Conservation (phyloP, 2,113 vertebrate species). For the Carassius gibelio region DNA sequence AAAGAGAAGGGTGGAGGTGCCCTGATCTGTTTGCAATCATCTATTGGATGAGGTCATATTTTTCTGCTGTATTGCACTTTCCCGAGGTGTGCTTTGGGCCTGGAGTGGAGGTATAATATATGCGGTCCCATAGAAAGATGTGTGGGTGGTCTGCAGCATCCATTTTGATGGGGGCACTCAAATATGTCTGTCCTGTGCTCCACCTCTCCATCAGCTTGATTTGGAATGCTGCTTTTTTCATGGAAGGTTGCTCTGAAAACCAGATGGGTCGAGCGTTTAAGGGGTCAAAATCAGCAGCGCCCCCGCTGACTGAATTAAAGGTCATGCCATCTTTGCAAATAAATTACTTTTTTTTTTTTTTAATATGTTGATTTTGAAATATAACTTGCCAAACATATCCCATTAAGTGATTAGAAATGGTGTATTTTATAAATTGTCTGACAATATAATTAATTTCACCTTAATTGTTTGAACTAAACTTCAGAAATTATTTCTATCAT, state of each 20-base stretch:
- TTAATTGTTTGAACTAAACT: background rate
- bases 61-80: slow-evolving; percentile 51
- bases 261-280: slow-evolving; percentile 38
- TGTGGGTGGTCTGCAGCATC: slow-evolving; percentile 62
- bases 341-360: background rate
- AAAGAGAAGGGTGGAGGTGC: slow-evolving; percentile 24
- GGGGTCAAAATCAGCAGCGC: background rate
- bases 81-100: slow-evolving; percentile 55
- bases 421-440: background rate
- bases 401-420: background rate
- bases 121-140: slow-evolving; percentile 56
- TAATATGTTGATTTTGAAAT: background rate
- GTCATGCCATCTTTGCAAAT: background rate
- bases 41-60: slow-evolving; percentile 66
- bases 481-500: background rate
- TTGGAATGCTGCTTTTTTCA: slow-evolving; percentile 45
- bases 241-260: slow-evolving; percentile 16
- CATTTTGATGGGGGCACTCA: slow-evolving; percentile 50
- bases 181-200: slow-evolving; percentile 52
- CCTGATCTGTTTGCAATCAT: slow-evolving; percentile 67
- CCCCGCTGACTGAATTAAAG: background rate
- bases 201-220: slow-evolving; percentile 57
- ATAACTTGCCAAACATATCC: background rate
- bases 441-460: background rate
- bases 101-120: slow-evolving; percentile 55